Base-by-base conservation (phyloP, 2,888 invertebrate genomes). In the Perdita meconis region DNA sequence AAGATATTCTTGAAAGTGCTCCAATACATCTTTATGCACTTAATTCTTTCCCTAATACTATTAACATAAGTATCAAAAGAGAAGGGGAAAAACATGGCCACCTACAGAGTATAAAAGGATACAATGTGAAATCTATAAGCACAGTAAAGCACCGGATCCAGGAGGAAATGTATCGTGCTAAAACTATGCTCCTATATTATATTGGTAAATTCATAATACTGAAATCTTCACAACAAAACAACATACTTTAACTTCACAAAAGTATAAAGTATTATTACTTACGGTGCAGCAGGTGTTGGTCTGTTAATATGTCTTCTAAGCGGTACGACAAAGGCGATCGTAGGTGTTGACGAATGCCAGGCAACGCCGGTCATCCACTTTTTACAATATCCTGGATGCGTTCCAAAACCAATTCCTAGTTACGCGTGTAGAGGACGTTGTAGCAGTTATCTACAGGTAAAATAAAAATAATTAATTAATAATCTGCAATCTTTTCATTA, bases 361-460 rank as follows among this genome's bases (percentile, higher is more conserved):
- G 96, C 98, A 87, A 97, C 97, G 1, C 97, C 97, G 1, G 98
- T 98, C 34, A 97, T 98, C 81, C 98, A 98, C 92, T 96, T 97
- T 10, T 93, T 98, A 36, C 97, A 97, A 91, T 97, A 97, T 93
- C 96, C 97, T 1, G 98, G 98, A 72, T 98, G 98, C 92, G 96
- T 97, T 51, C 97, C 98, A 5, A 98, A 97, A 92, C 97, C 97
- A 0, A 97, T 98, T 87, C 97, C 98, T 1, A 98, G 97, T 78
- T 98, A 97, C 92, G 98, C 98, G 22, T 98, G 98, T 89, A 96
- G 96, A 76, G 98, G 98, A 67, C 95, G 96, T 88, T 98, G 98
- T 92, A 96, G 96, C 65, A 98, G 97, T 85, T 98, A 98, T 88
- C 95, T 98, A 64, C 98, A 98, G 95, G 98, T 97, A 69, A 82